Conservation (phyloP, 2,888 invertebrate genomes). For the Athalia rosae region DNA sequence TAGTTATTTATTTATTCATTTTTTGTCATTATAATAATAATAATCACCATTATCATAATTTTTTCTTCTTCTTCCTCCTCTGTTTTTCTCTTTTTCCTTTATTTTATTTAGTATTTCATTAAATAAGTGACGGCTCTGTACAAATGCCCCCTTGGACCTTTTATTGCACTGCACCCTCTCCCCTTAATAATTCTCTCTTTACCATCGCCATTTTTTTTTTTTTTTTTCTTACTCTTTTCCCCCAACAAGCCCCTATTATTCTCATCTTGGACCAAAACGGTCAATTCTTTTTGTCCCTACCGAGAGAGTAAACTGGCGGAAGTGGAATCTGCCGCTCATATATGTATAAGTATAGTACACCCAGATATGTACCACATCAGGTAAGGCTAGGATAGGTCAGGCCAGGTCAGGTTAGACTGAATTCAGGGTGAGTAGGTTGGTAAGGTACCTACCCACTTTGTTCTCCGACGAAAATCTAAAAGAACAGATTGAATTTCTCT, state of each 20-base stretch:
- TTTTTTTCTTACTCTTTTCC: constrained; percentile 3
- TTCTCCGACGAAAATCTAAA: constrained; percentile 22
- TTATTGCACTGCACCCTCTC: constrained; percentile 43
- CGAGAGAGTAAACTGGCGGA: constrained; percentile 16
- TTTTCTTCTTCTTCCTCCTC: background rate
- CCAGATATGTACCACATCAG: too few relatives aligned
- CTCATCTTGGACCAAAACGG: constrained; percentile 7
- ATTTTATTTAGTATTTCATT: constrained; percentile 29
- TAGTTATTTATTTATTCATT: constrained; percentile 14
- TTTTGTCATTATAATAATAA: background rate
- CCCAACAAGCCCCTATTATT: background rate
- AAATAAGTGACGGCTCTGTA: constrained; percentile 61
- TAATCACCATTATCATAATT: background rate
- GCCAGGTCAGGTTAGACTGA: too few relatives aligned
- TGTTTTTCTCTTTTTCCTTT: background rate
- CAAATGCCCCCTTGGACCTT: constrained; percentile 57
- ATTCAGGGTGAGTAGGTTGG: background rate
- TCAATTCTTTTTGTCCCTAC: constrained; percentile 5
- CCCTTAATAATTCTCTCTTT: background rate
- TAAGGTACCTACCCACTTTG: background rate
- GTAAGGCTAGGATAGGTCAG: too few relatives aligned
- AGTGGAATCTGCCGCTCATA: constrained; percentile 19
- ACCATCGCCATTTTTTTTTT: background rate
- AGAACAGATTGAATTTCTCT: constrained; percentile 38
- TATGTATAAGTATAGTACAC: background rate